Evolutionary conservation across 2,797 vertebrate species (phyloP).

Genomic region (Heteromormyrus szaboi): DNA sequence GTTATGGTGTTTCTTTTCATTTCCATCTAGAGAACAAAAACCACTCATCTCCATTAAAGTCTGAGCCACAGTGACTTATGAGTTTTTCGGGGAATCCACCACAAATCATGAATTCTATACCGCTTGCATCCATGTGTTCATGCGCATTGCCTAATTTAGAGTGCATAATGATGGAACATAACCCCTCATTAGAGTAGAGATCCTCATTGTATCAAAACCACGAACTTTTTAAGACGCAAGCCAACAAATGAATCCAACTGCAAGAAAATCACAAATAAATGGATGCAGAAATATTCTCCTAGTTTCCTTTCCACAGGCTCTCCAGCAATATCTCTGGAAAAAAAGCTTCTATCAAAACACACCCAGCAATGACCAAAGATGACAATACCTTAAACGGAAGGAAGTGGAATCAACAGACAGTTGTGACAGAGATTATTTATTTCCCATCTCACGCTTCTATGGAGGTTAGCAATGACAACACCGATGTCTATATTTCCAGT

Average conservation of each 20-base stretch:
- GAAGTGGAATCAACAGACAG: not conserved
- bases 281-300: not conserved
- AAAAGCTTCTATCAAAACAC: not conserved
- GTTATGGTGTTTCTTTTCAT: not conserved
- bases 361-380: not conserved
- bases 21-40: not conserved
- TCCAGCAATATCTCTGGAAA: not conserved
- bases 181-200: not conserved
- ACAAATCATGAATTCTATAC: not conserved
- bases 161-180: not conserved
- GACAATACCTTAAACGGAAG: not conserved
- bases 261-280: not conserved
- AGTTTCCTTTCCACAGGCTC: not conserved
- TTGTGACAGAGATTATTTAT: conserved; percentile 12
- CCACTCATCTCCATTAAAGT: not conserved
- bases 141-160: not conserved
- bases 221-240: not conserved
- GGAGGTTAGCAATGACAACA: conserved; percentile 21
- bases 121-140: not conserved
- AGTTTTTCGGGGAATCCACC: not conserved
- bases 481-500: conserved; percentile 14
- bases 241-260: not conserved
- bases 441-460: not conserved
- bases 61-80: not conserved
- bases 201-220: not conserved